phyloP scores from a whole-genome alignment of 2,888 invertebrate genomes.

The Cheilosia vulpina region DNA sequence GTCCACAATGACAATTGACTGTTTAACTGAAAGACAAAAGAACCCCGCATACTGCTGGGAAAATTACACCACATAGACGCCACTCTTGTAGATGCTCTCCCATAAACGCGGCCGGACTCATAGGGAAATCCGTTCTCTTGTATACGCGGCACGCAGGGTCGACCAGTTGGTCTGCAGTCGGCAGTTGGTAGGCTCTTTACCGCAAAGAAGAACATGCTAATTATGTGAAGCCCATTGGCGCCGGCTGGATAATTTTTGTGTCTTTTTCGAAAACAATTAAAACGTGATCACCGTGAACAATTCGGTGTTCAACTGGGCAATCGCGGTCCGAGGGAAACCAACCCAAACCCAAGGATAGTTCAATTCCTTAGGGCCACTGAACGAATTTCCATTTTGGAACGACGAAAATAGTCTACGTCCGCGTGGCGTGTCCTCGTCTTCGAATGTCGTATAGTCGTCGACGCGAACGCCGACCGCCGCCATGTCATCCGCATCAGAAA shows the following conservation, averaged over 20 bases:
- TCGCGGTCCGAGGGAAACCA: conserved; percentile 36
- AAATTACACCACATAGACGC: conserved; percentile 48
- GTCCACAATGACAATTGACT: conserved; percentile 53
- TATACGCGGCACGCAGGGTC: conserved; percentile 61
- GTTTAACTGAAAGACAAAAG: conserved; percentile 51
- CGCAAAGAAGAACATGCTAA: conserved; percentile 68
- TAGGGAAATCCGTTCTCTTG: conserved; percentile 66
- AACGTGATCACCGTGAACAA: conserved; percentile 74
- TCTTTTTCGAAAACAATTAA: conserved; percentile 71
- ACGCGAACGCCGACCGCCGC: conserved; percentile 33
- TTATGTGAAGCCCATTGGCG: conserved; percentile 73
- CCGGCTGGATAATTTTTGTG: conserved; percentile 70
- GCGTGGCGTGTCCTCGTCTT: conserved; percentile 38
- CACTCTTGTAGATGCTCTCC: conserved; percentile 50
- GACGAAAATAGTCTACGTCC: conserved; percentile 72
- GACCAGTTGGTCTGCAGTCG: conserved; percentile 31
- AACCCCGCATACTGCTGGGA: conserved; percentile 56
- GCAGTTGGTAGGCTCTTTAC: not conserved
- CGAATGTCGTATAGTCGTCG: conserved; percentile 32
- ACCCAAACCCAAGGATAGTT: conserved; percentile 69
- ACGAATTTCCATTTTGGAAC: conserved; percentile 69
- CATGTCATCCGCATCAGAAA: conserved; percentile 62
- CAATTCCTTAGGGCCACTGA: conserved; percentile 40
- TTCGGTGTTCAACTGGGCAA: conserved; percentile 59
- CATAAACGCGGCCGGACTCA: conserved; percentile 23